Evolutionary conservation across 2,797 vertebrate species (phyloP).

Genomic region (Synaphobranchus kaupii): DNA sequence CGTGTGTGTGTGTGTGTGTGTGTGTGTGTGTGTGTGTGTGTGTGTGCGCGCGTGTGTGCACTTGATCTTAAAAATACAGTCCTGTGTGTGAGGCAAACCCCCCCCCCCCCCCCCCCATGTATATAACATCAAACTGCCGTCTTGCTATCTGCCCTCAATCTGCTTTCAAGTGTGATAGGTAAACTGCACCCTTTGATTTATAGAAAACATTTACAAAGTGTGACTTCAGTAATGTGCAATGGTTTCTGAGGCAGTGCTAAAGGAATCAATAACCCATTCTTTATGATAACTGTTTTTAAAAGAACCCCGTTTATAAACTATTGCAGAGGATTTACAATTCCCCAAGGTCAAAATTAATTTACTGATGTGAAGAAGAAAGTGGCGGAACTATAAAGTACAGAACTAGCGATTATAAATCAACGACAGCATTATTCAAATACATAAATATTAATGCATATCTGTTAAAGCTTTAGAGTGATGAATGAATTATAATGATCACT

Average conservation of each 20-base stretch:
- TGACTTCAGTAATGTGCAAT: constrained; percentile 73
- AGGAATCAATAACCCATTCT: constrained; percentile 74
- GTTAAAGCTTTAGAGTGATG: constrained; percentile 57
- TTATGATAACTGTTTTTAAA: constrained; percentile 70
- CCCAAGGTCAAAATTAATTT: constrained; percentile 71
- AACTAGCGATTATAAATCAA: constrained; percentile 65
- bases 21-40: neutral
- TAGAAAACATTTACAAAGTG: constrained; percentile 50
- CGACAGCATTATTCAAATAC: constrained; percentile 54
- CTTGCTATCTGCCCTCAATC: neutral
- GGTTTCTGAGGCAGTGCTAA: constrained; percentile 67
- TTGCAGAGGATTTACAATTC: constrained; percentile 61
- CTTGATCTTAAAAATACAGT: neutral
- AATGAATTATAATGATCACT: constrained; percentile 70
- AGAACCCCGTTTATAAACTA: constrained; percentile 59
- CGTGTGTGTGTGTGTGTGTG: too few species aligned
- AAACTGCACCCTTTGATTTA: constrained; percentile 54
- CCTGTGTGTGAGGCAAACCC: neutral
- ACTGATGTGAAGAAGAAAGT: constrained; percentile 68
- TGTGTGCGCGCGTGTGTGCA: too few species aligned
- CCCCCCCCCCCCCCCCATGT: neutral
- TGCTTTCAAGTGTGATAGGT: constrained; percentile 17
- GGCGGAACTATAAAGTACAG: constrained; percentile 58
- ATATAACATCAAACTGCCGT: neutral
- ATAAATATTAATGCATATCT: constrained; percentile 70